Conservation (phyloP, 2,797 vertebrate species). For the Thunnus albacares region DNA sequence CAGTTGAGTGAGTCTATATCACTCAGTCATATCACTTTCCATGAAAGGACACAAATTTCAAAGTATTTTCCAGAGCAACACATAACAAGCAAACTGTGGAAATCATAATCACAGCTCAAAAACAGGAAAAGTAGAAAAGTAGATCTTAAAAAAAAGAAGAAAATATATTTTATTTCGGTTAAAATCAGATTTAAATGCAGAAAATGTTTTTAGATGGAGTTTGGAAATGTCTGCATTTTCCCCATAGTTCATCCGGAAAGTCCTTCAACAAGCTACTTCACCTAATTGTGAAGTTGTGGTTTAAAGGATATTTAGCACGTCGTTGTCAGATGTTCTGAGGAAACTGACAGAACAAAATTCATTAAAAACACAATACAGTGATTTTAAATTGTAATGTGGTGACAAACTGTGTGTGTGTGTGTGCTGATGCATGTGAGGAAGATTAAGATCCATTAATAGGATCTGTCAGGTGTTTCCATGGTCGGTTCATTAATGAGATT, state of each 20-base stretch:
- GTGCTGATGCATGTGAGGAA: neutral
- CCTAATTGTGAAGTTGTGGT: too few relatives aligned
- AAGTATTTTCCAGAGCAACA: neutral
- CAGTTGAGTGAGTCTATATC: neutral
- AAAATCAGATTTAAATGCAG: neutral
- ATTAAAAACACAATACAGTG: too few relatives aligned
- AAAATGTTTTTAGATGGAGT: neutral
- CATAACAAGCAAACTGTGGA: neutral
- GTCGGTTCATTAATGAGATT: constrained; percentile 33
- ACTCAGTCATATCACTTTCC: too few relatives aligned
- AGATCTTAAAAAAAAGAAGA: neutral
- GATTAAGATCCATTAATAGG: constrained; percentile 7
- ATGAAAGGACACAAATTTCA: too few relatives aligned
- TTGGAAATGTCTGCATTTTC: neutral
- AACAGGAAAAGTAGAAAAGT: neutral
- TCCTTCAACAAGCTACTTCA: too few relatives aligned
- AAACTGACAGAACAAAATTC: too few relatives aligned
- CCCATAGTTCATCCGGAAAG: neutral
- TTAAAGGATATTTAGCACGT: too few relatives aligned
- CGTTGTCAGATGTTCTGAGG: too few relatives aligned
- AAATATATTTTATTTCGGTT: neutral
- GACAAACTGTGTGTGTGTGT: neutral
- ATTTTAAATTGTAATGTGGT: neutral
- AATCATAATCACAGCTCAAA: neutral
- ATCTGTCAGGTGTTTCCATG: neutral